phyloP scores from a whole-genome alignment of 2,888 invertebrate species.

The Orchesellides sinensis region DNA sequence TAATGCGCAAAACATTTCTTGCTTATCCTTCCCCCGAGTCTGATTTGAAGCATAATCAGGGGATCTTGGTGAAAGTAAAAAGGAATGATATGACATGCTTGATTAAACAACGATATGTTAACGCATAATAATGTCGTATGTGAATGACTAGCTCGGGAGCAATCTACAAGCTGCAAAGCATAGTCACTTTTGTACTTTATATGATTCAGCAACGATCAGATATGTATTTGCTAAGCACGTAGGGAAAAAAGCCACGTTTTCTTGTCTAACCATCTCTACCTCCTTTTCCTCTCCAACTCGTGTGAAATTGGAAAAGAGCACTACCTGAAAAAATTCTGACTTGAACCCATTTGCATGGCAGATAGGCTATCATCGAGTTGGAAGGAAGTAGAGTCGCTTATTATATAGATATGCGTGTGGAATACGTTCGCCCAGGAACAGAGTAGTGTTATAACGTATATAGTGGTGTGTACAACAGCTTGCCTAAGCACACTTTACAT shows the following conservation, averaged over 20 bases:
- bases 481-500: conserved; percentile 4
- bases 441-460: too few relatives aligned
- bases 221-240: conserved; percentile 23
- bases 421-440: background rate
- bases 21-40: too few relatives aligned
- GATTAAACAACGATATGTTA: conserved; percentile 54
- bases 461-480: background rate
- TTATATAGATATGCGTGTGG: background rate
- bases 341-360: conserved; percentile 53
- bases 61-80: background rate
- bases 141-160: conserved; percentile 34
- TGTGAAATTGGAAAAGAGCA: conserved; percentile 56
- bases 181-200: conserved; percentile 17
- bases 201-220: conserved; percentile 50
- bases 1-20: too few relatives aligned
- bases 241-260: conserved; percentile 14
- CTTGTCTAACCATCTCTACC: conserved; percentile 14
- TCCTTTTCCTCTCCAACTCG: conserved; percentile 20
- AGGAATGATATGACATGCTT: conserved; percentile 44
- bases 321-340: conserved; percentile 39
- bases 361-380: conserved; percentile 49
- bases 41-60: too few relatives aligned
- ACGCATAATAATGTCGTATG: conserved; percentile 47
- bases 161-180: conserved; percentile 19
- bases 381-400: background rate